Evolutionary conservation across 1,140 invertebrate species (phyloP).

Genomic region (Brachystomella parvula): DNA sequence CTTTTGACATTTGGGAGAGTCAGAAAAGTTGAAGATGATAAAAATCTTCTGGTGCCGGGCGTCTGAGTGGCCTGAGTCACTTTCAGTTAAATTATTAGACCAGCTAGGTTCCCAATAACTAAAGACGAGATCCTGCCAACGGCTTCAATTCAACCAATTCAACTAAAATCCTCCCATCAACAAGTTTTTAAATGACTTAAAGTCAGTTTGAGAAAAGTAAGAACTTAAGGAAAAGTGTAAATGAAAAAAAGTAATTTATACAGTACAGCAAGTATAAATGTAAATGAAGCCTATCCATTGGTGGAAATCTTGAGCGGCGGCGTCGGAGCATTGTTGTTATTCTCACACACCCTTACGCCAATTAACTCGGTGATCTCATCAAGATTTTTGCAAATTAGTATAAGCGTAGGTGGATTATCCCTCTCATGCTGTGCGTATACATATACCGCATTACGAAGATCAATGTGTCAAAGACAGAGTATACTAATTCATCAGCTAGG

Average conservation of each 20-base stretch:
- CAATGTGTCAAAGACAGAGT: no score
- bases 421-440: no score
- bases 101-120: constrained; percentile 57
- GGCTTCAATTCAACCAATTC: constrained; percentile 67
- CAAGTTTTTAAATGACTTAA: constrained; percentile 59
- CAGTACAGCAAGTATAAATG: neutral
- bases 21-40: constrained; percentile 1
- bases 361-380: no score
- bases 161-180: constrained; percentile 61
- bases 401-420: no score
- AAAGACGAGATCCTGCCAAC: constrained; percentile 61
- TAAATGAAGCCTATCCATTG: no score
- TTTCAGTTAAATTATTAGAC: neutral
- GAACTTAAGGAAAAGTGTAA: constrained; percentile 76
- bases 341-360: no score
- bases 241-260: constrained; percentile 45
- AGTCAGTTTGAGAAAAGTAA: constrained; percentile 73
- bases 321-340: no score
- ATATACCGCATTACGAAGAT: no score
- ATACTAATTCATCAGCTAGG: no score
- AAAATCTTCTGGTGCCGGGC: constrained; percentile 6
- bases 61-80: constrained; percentile 13
- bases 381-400: no score
- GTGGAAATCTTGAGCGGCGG: no score
- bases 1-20: constrained; percentile 12